phyloP scores from a whole-genome alignment of 2,797 vertebrate species.

The Intellagama lesueurii region DNA sequence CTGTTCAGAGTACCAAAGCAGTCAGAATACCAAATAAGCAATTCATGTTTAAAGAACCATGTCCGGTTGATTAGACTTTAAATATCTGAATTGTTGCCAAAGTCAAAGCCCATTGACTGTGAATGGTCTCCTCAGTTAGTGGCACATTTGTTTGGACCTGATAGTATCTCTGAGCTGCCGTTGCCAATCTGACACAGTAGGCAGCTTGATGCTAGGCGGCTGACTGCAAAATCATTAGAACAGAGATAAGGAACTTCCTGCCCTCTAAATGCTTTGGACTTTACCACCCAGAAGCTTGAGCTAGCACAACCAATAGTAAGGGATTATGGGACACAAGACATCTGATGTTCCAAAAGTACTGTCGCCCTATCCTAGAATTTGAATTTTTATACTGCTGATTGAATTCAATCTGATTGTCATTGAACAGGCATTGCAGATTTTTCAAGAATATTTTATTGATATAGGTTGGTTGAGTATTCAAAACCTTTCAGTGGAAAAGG shows the following conservation, averaged over 20 bases:
- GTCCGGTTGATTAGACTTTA: not conserved
- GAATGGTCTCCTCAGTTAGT: not conserved
- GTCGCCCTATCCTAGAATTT: not conserved
- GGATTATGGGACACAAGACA: too few species aligned
- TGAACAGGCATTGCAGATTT: not conserved
- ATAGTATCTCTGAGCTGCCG: not conserved
- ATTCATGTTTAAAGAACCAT: fast-evolving
- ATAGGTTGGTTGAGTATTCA: not conserved
- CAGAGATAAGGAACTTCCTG: not conserved
- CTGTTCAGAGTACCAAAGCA: not conserved
- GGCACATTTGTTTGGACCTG: not conserved
- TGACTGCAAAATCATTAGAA: not conserved
- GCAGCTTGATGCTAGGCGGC: not conserved
- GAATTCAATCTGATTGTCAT: too few species aligned
- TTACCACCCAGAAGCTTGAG: not conserved
- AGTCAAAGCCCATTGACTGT: fast-evolving
- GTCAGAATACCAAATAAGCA: not conserved
- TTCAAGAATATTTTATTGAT: not conserved
- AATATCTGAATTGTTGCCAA: not conserved
- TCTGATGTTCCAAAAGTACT: too few species aligned
- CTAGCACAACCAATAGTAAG: not conserved
- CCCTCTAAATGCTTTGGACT: not conserved
- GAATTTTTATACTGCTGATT: not conserved
- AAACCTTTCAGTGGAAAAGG: not conserved
- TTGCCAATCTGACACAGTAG: not conserved